Evolutionary conservation across 2,888 invertebrate species (phyloP).

Genomic region (Cryptosula pallasiana): DNA sequence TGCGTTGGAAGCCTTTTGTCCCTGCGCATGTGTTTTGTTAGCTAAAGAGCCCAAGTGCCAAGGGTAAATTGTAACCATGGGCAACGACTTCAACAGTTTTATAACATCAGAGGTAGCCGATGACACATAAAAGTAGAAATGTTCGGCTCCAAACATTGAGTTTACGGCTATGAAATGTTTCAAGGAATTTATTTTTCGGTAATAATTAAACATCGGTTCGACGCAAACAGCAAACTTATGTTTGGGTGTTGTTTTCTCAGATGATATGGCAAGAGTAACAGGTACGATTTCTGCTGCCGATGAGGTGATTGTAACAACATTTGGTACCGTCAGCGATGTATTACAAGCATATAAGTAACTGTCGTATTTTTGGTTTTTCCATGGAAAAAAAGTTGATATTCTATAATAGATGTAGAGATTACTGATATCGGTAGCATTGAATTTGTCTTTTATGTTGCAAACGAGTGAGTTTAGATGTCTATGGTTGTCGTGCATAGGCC

Average conservation of each 20-base stretch:
- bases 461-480: neutral
- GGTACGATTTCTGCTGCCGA: no score
- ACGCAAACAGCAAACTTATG: constrained; percentile 12
- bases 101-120: neutral
- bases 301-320: neutral
- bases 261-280: neutral
- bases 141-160: constrained; percentile 16
- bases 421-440: neutral
- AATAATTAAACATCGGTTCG: neutral
- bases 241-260: neutral
- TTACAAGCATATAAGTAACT: constrained; percentile 4
- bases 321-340: neutral
- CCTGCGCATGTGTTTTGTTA: neutral
- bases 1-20: constrained; percentile 7
- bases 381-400: constrained; percentile 14
- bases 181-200: neutral
- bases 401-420: neutral
- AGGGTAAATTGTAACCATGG: neutral
- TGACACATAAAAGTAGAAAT: constrained; percentile 13
- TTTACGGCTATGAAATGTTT: constrained; percentile 12
- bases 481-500: neutral
- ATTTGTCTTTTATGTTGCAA: neutral
- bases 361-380: neutral
- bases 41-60: neutral
- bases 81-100: neutral